Percentiles rank a stretch among this genome's conserved stretches.
phyloP scores from a whole-genome alignment of 2,797 vertebrate genomes.

The Sciurus vulgaris region DNA sequence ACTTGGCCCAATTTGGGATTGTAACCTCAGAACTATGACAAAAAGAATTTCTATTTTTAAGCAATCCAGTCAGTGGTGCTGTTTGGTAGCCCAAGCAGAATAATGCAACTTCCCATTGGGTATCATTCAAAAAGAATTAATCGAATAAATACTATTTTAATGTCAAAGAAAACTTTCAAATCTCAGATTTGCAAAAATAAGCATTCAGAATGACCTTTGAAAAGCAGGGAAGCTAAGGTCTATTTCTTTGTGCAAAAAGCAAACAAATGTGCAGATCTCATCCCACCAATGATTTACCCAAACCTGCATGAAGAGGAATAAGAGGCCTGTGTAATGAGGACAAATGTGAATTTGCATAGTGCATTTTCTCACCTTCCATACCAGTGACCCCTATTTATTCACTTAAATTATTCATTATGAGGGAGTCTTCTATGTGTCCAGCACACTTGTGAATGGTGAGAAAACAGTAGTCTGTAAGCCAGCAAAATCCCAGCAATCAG shows the following conservation, averaged over 20 bases:
- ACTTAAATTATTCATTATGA: not conserved
- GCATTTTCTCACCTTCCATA: not conserved
- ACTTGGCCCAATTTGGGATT: not conserved
- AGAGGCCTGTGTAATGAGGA: not conserved
- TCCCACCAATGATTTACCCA: not conserved
- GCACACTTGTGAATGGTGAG: not conserved
- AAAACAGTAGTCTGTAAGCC: not conserved
- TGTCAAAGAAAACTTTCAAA: not conserved
- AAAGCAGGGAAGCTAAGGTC: not conserved
- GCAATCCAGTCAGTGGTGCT: not conserved
- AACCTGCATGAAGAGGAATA: not conserved
- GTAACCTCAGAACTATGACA: not conserved
- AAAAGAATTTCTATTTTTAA: not conserved
- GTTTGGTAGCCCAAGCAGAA: not conserved
- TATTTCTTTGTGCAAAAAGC: not conserved
- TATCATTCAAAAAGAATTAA: not conserved
- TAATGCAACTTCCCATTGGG: not conserved
- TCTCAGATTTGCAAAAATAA: not conserved
- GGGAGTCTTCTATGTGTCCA: not conserved
- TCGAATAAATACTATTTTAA: conserved; percentile 7
- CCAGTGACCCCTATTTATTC: not conserved
- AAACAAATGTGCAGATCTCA: not conserved
- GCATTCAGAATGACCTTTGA: not conserved
- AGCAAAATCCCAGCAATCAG: not conserved
- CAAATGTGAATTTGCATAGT: not conserved